Evolutionary conservation across 1,140 invertebrate species (phyloP), one percentile per base, ranked within the genome.

Genomic region (Drosophila azteca): DNA sequence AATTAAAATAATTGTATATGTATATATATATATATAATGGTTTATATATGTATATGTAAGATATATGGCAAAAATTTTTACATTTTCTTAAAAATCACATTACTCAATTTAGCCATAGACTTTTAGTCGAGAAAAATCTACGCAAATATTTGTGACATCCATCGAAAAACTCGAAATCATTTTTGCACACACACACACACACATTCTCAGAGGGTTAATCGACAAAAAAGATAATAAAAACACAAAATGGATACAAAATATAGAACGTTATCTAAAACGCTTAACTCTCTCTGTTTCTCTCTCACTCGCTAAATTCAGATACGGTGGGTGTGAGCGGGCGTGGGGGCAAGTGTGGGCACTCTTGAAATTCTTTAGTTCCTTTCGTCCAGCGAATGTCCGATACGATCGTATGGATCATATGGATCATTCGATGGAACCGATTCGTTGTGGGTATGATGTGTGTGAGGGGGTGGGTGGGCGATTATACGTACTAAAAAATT

Each of bases 71-170:
- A 85, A 79, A 73, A 80, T 54, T 62, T 55, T 76, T 54, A 77
- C 73, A 77, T 73, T 72, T 82, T 81, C 72, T 76, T 53, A 71
- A 50, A 71, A 80, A 76, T 84, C 81, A 82, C 81, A 77, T 79
- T 76, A n/a, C 58, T 52, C 66, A 64, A 90, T 90, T 91, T 90
- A 90, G 79, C 77, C 55, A 90, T 89, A 91, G 89, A 85, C 84
- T 91, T 91, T 91, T 90, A 82, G 49, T 26, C 80, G 69, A 84
- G 84, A 90, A 91, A 91, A 91, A 87, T 79, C 90, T 91, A 91
- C 73, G 90, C 77, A 90, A 91, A 90, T 83, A 78, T 76, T 70
- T 78, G 81, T 80, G 73, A 70, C 44, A 53, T 57, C 9, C 62
- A 49, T 65, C 24, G 35, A 65, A 65, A 65, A 65, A 77, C 59